A percentile compares a stretch with the other conserved stretches of the same genome.
These are phyloP conservation scores for Cardinalis cardinalis DNA, from an alignment of 2,113 vertebrate genomes.

Conservation along the genomic window DNA sequence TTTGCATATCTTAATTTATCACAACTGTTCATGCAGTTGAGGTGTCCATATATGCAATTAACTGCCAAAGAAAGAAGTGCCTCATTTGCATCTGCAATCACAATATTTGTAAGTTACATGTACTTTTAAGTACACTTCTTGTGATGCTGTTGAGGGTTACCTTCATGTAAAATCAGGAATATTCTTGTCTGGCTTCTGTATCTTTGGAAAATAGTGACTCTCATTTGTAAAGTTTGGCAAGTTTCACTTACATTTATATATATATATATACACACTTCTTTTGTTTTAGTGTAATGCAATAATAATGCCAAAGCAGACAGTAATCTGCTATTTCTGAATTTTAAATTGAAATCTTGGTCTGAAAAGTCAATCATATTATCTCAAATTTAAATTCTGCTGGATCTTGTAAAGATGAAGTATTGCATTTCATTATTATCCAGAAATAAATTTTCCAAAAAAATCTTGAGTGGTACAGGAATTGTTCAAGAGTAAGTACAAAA, in stretches of 20 bases:
- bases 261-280: background rate
- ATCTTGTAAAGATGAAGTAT: background rate
- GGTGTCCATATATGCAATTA: conserved; percentile 15
- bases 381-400: background rate
- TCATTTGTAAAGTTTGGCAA: background rate
- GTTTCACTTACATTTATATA: background rate
- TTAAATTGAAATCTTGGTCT: background rate
- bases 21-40: background rate
- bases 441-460: background rate
- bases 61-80: background rate
- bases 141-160: background rate
- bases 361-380: background rate
- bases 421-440: background rate
- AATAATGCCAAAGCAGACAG: background rate
- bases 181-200: background rate
- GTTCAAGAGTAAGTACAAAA: background rate
- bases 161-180: background rate
- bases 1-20: conserved; percentile 22
- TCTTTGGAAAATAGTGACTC: background rate
- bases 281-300: background rate
- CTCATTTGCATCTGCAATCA: conserved; percentile 11
- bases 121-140: background rate
- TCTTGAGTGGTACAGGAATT: background rate
- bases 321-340: background rate
- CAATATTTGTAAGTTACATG: background rate